Evolutionary conservation across 2,113 vertebrate genomes (phyloP), one percentile per base, ranked within the genome.

Genomic region (Mastomys coucha): DNA sequence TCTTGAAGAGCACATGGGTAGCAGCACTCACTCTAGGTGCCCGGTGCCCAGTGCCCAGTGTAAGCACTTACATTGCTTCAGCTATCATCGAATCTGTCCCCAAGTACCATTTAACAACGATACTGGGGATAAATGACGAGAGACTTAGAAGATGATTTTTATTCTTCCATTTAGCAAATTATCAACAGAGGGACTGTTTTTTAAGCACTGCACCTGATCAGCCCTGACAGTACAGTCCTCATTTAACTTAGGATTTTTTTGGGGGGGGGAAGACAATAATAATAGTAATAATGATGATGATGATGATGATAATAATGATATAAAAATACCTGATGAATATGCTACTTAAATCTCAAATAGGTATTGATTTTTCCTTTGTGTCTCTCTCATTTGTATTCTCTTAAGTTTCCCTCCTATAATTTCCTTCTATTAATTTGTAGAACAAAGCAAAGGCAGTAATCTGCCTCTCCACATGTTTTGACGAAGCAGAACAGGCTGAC

Each of bases 81-180:
- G 78, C 63, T 93, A 22, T 65, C 56, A 0, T 14, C 13, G 2
- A 72, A 67, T 87, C 39, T 56, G 53, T n/a, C 81, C 45, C 9
- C 17, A 65, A 67, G 60, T 60, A 19, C 22, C 58, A 92, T 84
- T 85, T 2, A 88, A 65, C 58, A 85, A 33, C 69, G n/a, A 70
- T 28, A 56, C 10, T 80, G 31, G 13, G 26, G 58, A 76, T 65
- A 78, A 92, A 60, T 85, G 82, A 69, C 3, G 58, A 42, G 75
- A 42, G 60, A 87, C 65, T 80, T 24, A 87, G 76, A 93, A 91
- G 69, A 89, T 70, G 72, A 73, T 75, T 82, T 96, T 95, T 77
- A 69, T 89, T 88, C 24, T 56, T 85, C 63, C 33, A n/a, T 88
- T 95, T 36, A 73, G 7, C n/a, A 89, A 19, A 73, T 58, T 51